These are phyloP conservation scores for Mungos mungo DNA, from an alignment of 2,113 vertebrate genomes.

Conservation along the genomic window DNA sequence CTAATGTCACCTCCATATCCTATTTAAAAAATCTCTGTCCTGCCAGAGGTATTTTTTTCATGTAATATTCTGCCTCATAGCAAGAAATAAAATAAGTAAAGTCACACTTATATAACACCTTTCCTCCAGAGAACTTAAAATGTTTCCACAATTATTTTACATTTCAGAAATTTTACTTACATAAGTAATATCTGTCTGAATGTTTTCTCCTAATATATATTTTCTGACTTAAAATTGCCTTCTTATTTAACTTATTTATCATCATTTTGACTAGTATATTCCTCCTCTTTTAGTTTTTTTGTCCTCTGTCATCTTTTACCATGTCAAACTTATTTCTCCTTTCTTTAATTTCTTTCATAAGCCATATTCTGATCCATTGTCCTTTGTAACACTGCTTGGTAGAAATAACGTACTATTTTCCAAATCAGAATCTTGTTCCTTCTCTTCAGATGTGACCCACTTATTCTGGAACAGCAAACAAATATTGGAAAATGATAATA, in stretches of 20 bases:
- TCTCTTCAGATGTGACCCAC: slow-evolving; percentile 22
- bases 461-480: slow-evolving; percentile 28
- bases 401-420: slow-evolving; percentile 42
- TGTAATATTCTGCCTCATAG: slow-evolving; percentile 14
- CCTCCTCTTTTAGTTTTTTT: neutral
- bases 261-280: slow-evolving; percentile 7
- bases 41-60: slow-evolving; percentile 15
- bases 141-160: slow-evolving; percentile 15
- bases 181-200: slow-evolving; percentile 45
- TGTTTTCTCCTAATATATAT: neutral
- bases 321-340: neutral
- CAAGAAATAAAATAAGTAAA: slow-evolving; percentile 56
- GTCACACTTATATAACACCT: slow-evolving; percentile 50
- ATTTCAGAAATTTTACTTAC: slow-evolving; percentile 32
- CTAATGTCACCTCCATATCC: slow-evolving; percentile 42
- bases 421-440: slow-evolving; percentile 32
- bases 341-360: neutral
- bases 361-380: neutral
- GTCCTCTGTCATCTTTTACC: neutral
- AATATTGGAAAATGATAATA: neutral
- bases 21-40: slow-evolving; percentile 39
- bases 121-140: slow-evolving; percentile 7
- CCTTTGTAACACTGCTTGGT: neutral
- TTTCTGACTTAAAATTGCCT: neutral
- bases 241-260: slow-evolving; percentile 20